Evolutionary conservation across 2,113 vertebrate genomes (phyloP).

Genomic region (Dasyprocta punctata): DNA sequence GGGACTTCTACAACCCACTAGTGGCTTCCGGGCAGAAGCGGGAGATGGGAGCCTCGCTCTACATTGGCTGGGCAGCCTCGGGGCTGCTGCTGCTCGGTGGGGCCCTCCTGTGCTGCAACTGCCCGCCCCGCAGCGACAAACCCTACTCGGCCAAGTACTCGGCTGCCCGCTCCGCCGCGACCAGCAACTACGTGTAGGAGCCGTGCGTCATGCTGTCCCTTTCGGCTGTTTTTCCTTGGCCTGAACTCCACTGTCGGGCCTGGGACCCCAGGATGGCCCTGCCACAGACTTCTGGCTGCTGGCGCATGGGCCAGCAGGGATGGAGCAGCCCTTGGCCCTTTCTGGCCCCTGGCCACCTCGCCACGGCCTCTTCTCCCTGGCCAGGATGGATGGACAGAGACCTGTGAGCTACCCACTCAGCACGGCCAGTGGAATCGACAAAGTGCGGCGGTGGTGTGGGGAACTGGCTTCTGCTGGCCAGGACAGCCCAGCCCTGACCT

Average conservation of each 20-base stretch:
- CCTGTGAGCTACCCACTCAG: not conserved
- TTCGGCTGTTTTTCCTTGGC: not conserved
- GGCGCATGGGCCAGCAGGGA: not conserved
- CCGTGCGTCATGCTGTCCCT: rapidly evolving
- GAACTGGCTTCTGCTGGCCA: conserved; percentile 50
- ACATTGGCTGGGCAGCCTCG: conserved; percentile 93
- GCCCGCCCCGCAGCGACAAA: conserved; percentile 86
- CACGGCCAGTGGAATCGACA: rapidly evolving
- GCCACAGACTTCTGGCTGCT: not conserved
- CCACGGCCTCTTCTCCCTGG: not conserved
- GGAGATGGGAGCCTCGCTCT: conserved; percentile 92
- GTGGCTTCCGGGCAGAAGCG: conserved; percentile 88
- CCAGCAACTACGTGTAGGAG: conserved; percentile 91
- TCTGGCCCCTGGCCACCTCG: not conserved
- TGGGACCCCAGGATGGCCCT: not conserved
- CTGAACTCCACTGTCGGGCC: not conserved
- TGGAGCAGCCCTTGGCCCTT: not conserved
- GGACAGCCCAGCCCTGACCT: conserved; percentile 38
- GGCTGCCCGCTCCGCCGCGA: conserved; percentile 83
- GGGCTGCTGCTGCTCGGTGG: conserved; percentile 92
- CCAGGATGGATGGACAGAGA: not conserved
- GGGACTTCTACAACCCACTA: conserved; percentile 91
- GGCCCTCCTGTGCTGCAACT: conserved; percentile 90
- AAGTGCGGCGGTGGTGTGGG: rapidly evolving
- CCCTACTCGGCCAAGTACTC: conserved; percentile 92